These are phyloP conservation scores for Lasioglossum leucozonium DNA, from an alignment of 2,888 invertebrate species.

Conservation along the genomic window DNA sequence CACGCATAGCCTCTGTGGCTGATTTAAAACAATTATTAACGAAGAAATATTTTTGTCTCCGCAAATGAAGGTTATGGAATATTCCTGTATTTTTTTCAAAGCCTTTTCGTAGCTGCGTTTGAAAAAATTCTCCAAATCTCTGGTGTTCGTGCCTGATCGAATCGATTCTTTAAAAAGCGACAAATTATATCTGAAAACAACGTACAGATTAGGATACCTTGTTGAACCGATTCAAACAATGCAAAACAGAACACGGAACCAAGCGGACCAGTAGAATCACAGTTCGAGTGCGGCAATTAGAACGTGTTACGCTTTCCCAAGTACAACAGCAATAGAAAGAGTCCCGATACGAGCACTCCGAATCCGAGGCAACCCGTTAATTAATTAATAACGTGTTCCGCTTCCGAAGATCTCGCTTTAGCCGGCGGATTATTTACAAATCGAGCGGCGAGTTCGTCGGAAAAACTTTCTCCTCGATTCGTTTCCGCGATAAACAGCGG, in stretches of 20 bases:
- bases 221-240: neutral
- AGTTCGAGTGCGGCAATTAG: neutral
- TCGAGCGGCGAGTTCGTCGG: neutral
- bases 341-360: neutral
- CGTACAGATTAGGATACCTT: too few species aligned
- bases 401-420: neutral
- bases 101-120: too few species aligned
- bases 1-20: too few species aligned
- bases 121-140: too few species aligned
- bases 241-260: neutral
- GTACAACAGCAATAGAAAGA: neutral
- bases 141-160: too few species aligned
- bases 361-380: neutral
- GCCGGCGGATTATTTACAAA: neutral
- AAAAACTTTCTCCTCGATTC: slow-evolving; percentile 1
- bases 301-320: neutral
- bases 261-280: neutral
- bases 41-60: too few species aligned
- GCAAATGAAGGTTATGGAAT: too few species aligned
- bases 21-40: too few species aligned
- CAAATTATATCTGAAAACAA: too few species aligned
- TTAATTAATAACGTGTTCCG: slow-evolving; percentile 8
- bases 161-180: neutral
- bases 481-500: slow-evolving; percentile 2
- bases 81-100: too few species aligned